phyloP scores from a whole-genome alignment of 2,113 vertebrate genomes.

The Misgurnus anguillicaudatus region DNA sequence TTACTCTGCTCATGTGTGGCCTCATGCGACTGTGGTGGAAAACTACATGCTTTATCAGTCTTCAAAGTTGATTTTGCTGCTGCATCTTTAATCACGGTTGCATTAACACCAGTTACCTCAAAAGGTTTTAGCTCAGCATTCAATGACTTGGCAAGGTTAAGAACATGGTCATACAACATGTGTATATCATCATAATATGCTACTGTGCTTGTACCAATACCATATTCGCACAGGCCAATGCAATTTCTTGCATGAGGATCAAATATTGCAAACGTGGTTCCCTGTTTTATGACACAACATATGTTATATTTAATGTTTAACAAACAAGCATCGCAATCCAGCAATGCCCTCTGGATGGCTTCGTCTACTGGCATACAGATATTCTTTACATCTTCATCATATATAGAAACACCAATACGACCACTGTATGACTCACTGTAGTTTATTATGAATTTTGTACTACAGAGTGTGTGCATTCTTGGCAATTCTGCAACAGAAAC shows the following conservation, averaged over 20 bases:
- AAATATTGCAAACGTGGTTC: neutral
- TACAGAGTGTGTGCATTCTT: neutral
- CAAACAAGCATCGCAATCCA: too few relatives aligned
- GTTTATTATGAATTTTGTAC: constrained; percentile 3
- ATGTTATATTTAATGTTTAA: too few relatives aligned
- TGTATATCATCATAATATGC: neutral
- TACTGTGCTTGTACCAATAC: neutral
- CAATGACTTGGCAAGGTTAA: too few relatives aligned
- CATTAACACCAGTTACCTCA: too few relatives aligned
- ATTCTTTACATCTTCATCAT: constrained; percentile 19
- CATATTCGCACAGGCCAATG: neutral
- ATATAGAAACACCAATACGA: neutral
- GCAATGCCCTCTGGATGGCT: constrained; percentile 1
- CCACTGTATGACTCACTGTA: neutral
- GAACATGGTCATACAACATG: neutral
- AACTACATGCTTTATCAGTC: too few relatives aligned
- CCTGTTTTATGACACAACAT: too few relatives aligned
- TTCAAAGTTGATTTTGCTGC: too few relatives aligned
- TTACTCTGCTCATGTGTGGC: too few relatives aligned
- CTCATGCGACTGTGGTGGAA: too few relatives aligned
- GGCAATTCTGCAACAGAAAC: too few relatives aligned
- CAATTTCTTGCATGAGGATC: neutral
- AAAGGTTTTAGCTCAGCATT: too few relatives aligned
- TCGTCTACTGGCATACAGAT: neutral
- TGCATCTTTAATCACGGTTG: too few relatives aligned